phyloP scores from a whole-genome alignment of 1,140 invertebrate species.

The Sitophilus oryzae region DNA sequence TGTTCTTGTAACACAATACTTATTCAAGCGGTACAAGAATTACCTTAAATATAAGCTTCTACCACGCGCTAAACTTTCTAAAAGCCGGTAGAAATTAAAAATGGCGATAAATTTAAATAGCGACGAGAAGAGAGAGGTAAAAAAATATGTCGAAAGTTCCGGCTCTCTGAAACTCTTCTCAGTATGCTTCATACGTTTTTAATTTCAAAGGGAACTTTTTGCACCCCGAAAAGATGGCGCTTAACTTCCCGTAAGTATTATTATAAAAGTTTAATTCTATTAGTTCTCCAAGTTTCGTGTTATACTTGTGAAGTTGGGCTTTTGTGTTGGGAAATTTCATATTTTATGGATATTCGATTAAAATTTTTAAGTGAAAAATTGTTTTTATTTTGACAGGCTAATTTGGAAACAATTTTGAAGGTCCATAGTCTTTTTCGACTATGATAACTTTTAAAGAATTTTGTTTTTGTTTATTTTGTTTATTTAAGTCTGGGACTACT shows the following conservation, averaged over 20 bases:
- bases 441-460: too few relatives aligned
- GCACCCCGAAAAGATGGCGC: background rate
- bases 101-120: background rate
- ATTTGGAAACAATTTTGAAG: too few relatives aligned
- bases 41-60: too few relatives aligned
- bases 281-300: constrained; percentile 4
- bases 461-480: too few relatives aligned
- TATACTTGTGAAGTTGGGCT: background rate
- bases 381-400: too few relatives aligned
- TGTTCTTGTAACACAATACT: too few relatives aligned
- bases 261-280: constrained; percentile 24
- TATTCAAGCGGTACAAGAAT: too few relatives aligned
- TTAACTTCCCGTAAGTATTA: constrained; percentile 13
- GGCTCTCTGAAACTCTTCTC: background rate
- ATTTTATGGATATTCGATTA: constrained; percentile 1
- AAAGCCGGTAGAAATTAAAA: background rate
- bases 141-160: too few relatives aligned
- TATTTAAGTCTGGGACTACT: too few relatives aligned
- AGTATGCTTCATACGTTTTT: constrained; percentile 22
- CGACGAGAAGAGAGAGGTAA: constrained; percentile 5
- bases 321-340: background rate
- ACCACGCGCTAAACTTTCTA: too few relatives aligned
- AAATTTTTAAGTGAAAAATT: background rate
- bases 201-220: constrained; percentile 13
- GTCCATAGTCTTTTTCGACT: too few relatives aligned